Conservation (phyloP, 2,797 vertebrate genomes). For the Capromys pilorides region DNA sequence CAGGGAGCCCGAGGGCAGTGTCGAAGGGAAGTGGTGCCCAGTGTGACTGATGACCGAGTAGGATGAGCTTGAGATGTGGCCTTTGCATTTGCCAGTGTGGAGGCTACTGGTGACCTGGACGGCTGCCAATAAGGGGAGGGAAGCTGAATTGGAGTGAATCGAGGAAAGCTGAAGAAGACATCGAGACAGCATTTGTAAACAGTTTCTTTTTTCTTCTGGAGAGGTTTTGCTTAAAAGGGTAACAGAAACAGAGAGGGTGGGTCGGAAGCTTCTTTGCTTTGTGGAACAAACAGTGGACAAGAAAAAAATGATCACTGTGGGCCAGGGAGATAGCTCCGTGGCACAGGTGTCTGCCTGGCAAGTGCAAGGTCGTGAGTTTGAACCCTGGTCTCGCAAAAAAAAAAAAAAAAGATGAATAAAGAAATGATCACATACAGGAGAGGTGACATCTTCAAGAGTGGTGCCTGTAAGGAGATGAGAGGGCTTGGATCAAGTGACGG, state of each 20-base stretch:
- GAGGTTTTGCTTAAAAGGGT: constrained; percentile 19
- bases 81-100: neutral
- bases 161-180: neutral
- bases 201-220: neutral
- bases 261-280: constrained; percentile 4
- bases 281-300: neutral
- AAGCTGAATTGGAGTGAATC: constrained; percentile 24
- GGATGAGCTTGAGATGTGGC: neutral
- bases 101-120: constrained; percentile 5
- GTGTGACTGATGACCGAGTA: neutral
- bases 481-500: neutral
- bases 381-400: no score
- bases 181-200: neutral
- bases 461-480: neutral
- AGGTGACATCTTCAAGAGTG: neutral
- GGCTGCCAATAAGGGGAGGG: neutral
- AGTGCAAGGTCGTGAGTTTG: no score
- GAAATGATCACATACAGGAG: neutral
- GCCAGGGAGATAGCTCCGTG: no score
- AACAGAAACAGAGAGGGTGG: neutral
- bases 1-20: neutral
- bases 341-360: no score
- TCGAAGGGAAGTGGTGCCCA: neutral
- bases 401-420: no score
- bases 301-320: no score